Conservation (phyloP, 2,888 invertebrate genomes). For the Synanthedon vespiformis region DNA sequence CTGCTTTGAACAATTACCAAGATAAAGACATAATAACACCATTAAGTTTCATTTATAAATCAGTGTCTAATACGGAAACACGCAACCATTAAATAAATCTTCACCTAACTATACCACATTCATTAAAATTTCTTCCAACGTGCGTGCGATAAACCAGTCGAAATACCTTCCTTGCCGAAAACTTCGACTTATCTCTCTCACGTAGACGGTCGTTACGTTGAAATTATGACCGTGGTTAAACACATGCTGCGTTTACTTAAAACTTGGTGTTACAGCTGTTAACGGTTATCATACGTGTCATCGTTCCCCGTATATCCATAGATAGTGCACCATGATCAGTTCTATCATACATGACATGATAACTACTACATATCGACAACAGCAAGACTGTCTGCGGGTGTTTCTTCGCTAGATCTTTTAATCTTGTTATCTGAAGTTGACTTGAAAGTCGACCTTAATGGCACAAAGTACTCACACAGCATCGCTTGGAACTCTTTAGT, state of each 20-base stretch:
- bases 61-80: slow-evolving; percentile 21
- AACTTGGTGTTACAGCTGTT: slow-evolving; percentile 59
- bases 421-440: no score
- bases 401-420: no score
- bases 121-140: slow-evolving; percentile 62
- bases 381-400: no score
- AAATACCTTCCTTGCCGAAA: slow-evolving; percentile 47
- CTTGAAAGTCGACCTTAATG: no score
- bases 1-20: slow-evolving; percentile 16
- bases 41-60: slow-evolving; percentile 36
- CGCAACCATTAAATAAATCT: slow-evolving; percentile 38
- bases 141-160: slow-evolving; percentile 58
- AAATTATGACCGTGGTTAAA: slow-evolving; percentile 64
- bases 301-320: no score
- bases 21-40: slow-evolving; percentile 33
- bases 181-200: slow-evolving; percentile 66
- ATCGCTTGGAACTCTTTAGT: no score
- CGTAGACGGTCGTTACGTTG: slow-evolving; percentile 62
- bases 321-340: no score
- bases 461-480: no score
- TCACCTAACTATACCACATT: slow-evolving; percentile 41
- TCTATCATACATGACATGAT: no score
- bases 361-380: no score
- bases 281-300: slow-evolving; percentile 12
- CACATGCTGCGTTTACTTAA: slow-evolving; percentile 68